A percentile compares a stretch with the other conserved stretches of the same genome.
Conservation (phyloP, 2,113 vertebrate species). For the Sapajus apella region DNA sequence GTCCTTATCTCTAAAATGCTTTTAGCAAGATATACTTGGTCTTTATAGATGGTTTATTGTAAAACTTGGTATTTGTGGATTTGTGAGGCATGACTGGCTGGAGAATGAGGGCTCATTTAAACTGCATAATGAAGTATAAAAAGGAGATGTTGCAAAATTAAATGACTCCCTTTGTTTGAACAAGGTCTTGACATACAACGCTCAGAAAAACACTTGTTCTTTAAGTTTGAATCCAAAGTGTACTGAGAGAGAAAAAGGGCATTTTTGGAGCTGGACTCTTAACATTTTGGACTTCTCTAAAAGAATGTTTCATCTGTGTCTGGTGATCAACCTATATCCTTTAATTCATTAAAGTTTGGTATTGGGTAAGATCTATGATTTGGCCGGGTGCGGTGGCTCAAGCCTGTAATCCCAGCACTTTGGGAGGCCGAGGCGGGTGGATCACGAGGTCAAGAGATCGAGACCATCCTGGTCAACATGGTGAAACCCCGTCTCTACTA, state of each 20-base stretch:
- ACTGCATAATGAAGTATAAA: background rate
- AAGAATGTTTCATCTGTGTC: constrained; percentile 4
- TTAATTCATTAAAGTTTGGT: background rate
- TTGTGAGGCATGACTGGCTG: background rate
- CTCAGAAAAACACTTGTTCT: background rate
- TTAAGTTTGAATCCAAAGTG: constrained; percentile 26
- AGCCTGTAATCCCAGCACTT: too few species aligned
- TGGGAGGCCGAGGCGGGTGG: too few species aligned
- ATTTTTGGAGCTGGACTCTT: background rate
- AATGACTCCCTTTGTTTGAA: constrained; percentile 22
- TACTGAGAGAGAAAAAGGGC: background rate
- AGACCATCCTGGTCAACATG: too few species aligned
- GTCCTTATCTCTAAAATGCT: background rate
- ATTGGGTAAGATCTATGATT: background rate
- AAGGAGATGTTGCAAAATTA: constrained; percentile 25
- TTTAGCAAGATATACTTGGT: constrained; percentile 6
- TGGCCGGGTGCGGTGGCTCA: background rate
- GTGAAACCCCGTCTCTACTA: too few species aligned
- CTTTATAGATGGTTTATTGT: background rate
- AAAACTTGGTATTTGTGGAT: constrained; percentile 13
- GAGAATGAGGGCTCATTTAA: background rate
- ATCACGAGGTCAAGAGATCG: too few species aligned
- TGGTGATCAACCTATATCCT: background rate
- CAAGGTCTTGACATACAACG: background rate
- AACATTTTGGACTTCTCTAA: background rate